phyloP scores from a whole-genome alignment of 2,888 invertebrate genomes.

The Leucoptera coffeella region DNA sequence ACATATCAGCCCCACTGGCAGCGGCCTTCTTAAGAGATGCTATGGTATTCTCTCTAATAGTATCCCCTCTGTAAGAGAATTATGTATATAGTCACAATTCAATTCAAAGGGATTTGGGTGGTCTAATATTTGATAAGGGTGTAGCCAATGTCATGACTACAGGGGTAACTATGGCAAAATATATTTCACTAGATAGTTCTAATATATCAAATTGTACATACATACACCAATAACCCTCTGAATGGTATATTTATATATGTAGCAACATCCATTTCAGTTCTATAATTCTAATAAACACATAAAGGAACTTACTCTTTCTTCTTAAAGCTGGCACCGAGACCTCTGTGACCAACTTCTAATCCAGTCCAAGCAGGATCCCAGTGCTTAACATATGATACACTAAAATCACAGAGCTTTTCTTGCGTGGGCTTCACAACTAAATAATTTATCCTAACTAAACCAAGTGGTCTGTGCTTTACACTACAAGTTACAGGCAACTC shows the following conservation, averaged over 20 bases:
- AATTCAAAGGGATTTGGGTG: too few species aligned
- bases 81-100: too few species aligned
- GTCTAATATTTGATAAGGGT: too few species aligned
- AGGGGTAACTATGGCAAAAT: too few species aligned
- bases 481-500: slow-evolving; percentile 84
- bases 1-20: slow-evolving; percentile 92
- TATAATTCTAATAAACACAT: too few species aligned
- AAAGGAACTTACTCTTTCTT: slow-evolving; percentile 46
- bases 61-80: slow-evolving; percentile 60
- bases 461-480: slow-evolving; percentile 80
- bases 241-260: too few species aligned
- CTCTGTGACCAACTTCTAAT: slow-evolving; percentile 92
- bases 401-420: slow-evolving; percentile 66
- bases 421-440: slow-evolving; percentile 58
- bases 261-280: too few species aligned
- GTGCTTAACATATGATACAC: slow-evolving; percentile 72
- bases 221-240: too few species aligned
- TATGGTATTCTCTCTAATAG: slow-evolving; percentile 94
- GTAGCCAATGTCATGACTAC: too few species aligned
- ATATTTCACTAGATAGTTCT: too few species aligned
- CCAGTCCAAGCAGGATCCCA: slow-evolving; percentile 85
- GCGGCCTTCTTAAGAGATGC: slow-evolving; percentile 91
- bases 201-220: too few species aligned
- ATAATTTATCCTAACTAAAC: slow-evolving; percentile 64
- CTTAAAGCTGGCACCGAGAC: slow-evolving; percentile 89